Evolutionary conservation across 2,888 invertebrate species (phyloP), one percentile per base, ranked within the genome.

Genomic region (Trissonchulus latispiculum): DNA sequence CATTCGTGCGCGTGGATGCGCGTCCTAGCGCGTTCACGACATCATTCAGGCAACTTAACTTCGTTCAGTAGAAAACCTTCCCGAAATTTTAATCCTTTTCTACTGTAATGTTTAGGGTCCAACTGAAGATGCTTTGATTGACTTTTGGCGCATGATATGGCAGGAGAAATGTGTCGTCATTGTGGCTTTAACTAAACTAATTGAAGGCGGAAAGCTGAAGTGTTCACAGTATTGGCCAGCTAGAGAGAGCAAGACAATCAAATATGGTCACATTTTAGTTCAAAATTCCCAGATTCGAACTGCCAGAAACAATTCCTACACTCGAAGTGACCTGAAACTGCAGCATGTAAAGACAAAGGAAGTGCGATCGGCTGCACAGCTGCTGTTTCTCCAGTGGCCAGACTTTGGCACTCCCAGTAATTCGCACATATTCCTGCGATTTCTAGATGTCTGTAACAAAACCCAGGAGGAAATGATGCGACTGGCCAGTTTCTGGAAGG

Each of bases 121-220:
- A 8, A 15, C 23, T 8, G 48, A 48, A 48, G 66, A 64, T 18
- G 28, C 66, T 8, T n/a, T 32, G 31, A 33, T 64, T 64, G 66
- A 64, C 28, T 79, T 79, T 66, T 79, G 78, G 78, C 69, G 74
- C 18, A 77, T 77, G 73, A 69, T 78, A 31, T 79, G 76, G 74
- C 77, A 79, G 35, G 77, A 79, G 48, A 78, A 77, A 32, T 72
- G 75, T 1, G 66, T 72, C 18, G 71, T 78, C 1, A 72, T 79
- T 31, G 77, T 78, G 0, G 71, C 75, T 1, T 66, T 79, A 29
- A 75, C 73, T 31, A 73, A 75, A 33, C 64, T 79, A 32, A 33
- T 64, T 33, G 66, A 64, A 28, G 66, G 66, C 35, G 70, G 70
- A 29, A 23, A 59, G 3, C 48, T 31, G 59, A 71, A 73, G 66